Evolutionary conservation across 2,888 invertebrate genomes (phyloP), one percentile per base, ranked within the genome.

Genomic region (Bhutanitis thaidina): DNA sequence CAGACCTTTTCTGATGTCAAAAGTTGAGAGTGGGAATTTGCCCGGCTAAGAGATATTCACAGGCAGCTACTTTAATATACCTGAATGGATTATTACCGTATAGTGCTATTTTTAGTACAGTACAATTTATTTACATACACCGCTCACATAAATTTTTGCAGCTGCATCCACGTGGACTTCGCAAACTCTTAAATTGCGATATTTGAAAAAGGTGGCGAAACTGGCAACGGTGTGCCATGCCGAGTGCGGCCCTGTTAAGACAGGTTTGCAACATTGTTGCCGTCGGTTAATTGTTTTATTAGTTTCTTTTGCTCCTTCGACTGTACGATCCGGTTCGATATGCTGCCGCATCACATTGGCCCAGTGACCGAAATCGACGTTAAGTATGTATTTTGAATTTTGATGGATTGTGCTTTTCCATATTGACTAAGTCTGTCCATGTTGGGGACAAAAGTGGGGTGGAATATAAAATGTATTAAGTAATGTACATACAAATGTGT

Each of bases 281-380:
- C 15, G 27, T 27, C 39, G 44, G 15, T 39, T 45, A 45, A 50
- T 50, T 50, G 50, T 50, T 44, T 50, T 50, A 44, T 50, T 50
- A 35, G 44, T 50, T 40, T 45, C 39, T 50, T 50, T 49, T 34
- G 39, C 27, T 32, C 38, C 34, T 27, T 27, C 44, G 60, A 71
- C 69, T 64, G 65, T 61, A 35, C 52, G 44, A 44, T 35, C 50
- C 71, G 68, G 71, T 68, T 65, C 54, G 53, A 67, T 65, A 63
- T 74, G 55, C 57, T 56, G 59, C 54, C 55, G 56, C 20, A 41
- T 51, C 55, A 58, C 55, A 67, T 74, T 80, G 80, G 75, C 74
- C 62, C 54, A 65, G 52, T 74, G 68, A 71, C 71, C 67, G 62
- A 69, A 3, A 37, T 43, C 15, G 9, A 12, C 29, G 9, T 30